Evolutionary conservation across 2,888 invertebrate species (phyloP).

Genomic region (Adelphocoris suturalis): DNA sequence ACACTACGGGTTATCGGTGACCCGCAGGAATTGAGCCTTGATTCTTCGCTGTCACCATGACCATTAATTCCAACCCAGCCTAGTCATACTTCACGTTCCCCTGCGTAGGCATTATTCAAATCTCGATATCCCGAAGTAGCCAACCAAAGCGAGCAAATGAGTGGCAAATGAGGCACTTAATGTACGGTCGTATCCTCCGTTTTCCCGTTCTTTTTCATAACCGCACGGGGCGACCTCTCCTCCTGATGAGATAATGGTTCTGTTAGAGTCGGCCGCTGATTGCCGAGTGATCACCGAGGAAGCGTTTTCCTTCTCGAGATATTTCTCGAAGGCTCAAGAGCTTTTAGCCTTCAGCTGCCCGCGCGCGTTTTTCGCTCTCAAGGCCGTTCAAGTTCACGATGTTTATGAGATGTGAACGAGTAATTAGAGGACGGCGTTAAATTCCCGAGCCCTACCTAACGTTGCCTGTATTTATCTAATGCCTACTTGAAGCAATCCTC

Average conservation of each 20-base stretch:
- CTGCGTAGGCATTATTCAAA: slow-evolving; percentile 2
- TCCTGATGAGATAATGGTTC: slow-evolving; percentile 26
- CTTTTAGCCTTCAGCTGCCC: not conserved
- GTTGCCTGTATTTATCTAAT: not conserved
- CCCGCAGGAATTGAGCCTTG: not conserved
- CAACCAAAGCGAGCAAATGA: not conserved
- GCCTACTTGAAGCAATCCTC: not conserved
- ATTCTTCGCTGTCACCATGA: not conserved
- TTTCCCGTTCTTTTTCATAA: slow-evolving; percentile 24
- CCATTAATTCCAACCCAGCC: not conserved
- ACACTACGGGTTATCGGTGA: no score
- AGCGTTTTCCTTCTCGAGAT: not conserved
- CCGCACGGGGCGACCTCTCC: not conserved
- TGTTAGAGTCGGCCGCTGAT: not conserved
- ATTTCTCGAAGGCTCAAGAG: not conserved
- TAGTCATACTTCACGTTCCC: not conserved
- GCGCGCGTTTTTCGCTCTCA: not conserved
- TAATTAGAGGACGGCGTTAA: not conserved
- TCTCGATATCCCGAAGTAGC: slow-evolving; percentile 3
- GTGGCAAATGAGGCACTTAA: slow-evolving; percentile 26
- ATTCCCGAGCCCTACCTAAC: not conserved
- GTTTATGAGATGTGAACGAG: slow-evolving; percentile 8
- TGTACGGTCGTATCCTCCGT: slow-evolving; percentile 14
- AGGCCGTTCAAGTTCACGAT: slow-evolving; percentile 32
- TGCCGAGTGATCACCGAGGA: slow-evolving; percentile 12